Conservation (phyloP, 2,888 invertebrate genomes). For the Tetramorium bicarinatum region DNA sequence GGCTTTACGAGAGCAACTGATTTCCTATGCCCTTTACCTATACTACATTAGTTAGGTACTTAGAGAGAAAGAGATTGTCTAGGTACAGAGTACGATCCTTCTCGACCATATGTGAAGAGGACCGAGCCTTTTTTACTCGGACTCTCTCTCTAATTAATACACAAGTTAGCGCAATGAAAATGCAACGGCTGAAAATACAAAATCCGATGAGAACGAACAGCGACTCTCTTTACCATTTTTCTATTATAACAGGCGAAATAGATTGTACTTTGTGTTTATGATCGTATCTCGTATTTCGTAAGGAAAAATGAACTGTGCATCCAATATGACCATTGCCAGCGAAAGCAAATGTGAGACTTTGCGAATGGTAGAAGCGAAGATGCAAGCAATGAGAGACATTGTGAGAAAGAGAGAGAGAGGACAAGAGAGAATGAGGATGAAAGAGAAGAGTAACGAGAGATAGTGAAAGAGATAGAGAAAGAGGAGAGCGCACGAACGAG, state of each 20-base stretch:
- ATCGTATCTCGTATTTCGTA: constrained; percentile 58
- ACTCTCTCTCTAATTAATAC: constrained; percentile 50
- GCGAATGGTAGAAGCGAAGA: constrained; percentile 61
- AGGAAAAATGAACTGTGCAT: constrained; percentile 69
- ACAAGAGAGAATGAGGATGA: constrained; percentile 14
- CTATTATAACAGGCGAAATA: constrained; percentile 72
- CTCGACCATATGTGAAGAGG: constrained; percentile 56
- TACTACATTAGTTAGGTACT: constrained; percentile 64
- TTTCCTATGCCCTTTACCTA: constrained; percentile 76
- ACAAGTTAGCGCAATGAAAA: constrained; percentile 44
- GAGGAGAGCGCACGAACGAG: background rate
- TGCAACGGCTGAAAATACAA: constrained; percentile 40
- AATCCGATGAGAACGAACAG: constrained; percentile 70
- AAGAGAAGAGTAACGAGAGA: constrained; percentile 31
- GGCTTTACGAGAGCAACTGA: constrained; percentile 83
- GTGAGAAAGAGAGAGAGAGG: constrained; percentile 39
- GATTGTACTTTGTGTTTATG: constrained; percentile 71
- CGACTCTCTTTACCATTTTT: constrained; percentile 78
- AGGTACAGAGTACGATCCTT: constrained; percentile 63
- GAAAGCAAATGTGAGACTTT: constrained; percentile 57
- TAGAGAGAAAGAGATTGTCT: constrained; percentile 70
- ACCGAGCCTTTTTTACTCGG: constrained; percentile 61
- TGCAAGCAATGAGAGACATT: constrained; percentile 29
- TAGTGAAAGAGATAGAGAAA: constrained; percentile 49
- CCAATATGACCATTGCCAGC: constrained; percentile 46